These are phyloP conservation scores for Mizuhopecten yessoensis DNA, from an alignment of 1,140 invertebrate genomes.

Conservation along the genomic window DNA sequence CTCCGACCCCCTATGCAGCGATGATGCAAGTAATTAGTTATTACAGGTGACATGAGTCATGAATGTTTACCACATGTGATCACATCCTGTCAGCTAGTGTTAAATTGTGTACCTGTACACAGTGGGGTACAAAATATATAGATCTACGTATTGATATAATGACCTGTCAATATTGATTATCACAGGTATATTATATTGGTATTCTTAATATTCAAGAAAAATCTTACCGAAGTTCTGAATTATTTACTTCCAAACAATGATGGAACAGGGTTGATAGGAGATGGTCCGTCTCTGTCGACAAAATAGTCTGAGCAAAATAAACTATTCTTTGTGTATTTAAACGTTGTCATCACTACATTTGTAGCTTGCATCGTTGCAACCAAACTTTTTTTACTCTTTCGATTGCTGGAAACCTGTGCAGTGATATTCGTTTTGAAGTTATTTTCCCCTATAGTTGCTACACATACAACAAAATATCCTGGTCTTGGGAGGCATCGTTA, in stretches of 20 bases:
- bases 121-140: not conserved
- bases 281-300: not conserved
- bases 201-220: not conserved
- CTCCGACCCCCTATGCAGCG: no score
- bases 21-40: no score
- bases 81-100: no score
- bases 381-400: constrained; percentile 45
- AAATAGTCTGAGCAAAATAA: constrained; percentile 48
- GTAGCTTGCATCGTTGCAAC: constrained; percentile 36
- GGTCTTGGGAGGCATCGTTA: not conserved
- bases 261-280: not conserved
- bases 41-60: no score
- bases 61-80: no score
- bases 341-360: not conserved
- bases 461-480: constrained; percentile 45
- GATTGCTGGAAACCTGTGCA: constrained; percentile 45
- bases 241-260: constrained; percentile 10
- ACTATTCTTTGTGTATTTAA: not conserved
- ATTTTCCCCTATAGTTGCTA: constrained; percentile 34
- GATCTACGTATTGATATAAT: no score
- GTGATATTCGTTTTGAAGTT: not conserved
- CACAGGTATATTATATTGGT: no score
- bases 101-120: no score
- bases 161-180: no score
- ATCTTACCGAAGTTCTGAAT: constrained; percentile 41